Evolutionary conservation across 2,797 vertebrate genomes (phyloP).

Genomic region (Aplochiton taeniatus): DNA sequence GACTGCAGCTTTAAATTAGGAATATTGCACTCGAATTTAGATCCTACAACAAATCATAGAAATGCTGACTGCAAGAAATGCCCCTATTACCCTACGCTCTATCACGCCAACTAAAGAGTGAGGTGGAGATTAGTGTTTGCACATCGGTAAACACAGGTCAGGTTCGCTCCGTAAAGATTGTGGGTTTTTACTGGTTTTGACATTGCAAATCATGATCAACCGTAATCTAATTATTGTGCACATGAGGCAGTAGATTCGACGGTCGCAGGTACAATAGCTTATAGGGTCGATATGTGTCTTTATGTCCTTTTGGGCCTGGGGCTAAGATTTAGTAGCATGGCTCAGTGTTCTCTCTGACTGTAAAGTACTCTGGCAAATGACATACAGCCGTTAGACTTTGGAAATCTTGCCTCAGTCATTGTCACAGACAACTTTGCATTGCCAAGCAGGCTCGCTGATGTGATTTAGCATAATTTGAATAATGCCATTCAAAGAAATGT

Average conservation of each 20-base stretch:
- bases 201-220: too few species aligned
- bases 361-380: constrained; percentile 58
- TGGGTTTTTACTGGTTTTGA: too few species aligned
- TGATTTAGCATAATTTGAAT: constrained; percentile 84
- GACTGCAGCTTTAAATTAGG: not conserved
- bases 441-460: constrained; percentile 74
- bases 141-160: too few species aligned
- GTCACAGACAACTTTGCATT: constrained; percentile 70
- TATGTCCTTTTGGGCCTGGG: constrained; percentile 38
- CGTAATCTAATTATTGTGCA: too few species aligned
- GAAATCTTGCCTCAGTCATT: constrained; percentile 71
- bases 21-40: not conserved
- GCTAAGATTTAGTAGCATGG: constrained; percentile 35
- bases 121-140: too few species aligned
- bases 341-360: constrained; percentile 63
- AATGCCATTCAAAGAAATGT: constrained; percentile 82
- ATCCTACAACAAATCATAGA: too few species aligned
- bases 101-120: too few species aligned
- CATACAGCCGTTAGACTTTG: constrained; percentile 59
- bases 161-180: too few species aligned
- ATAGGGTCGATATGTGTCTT: constrained; percentile 16
- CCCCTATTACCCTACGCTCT: too few species aligned
- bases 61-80: too few species aligned
- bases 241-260: too few species aligned
- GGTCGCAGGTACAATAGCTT: too few species aligned